Conservation (phyloP, 2,888 invertebrate species). For the Tribolium freemani region DNA sequence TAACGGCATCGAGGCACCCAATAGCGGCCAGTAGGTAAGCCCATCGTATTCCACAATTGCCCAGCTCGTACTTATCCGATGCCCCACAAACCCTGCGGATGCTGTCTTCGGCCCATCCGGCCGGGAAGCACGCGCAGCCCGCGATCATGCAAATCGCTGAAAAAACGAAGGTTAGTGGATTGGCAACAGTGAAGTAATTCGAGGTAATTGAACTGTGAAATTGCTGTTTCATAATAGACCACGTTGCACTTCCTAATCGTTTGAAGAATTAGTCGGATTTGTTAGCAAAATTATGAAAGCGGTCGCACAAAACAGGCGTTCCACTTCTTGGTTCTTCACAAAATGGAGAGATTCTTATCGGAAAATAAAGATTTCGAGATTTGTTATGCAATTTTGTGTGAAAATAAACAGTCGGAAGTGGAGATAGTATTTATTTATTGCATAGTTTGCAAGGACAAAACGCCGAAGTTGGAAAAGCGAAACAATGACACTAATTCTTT, state of each 20-base stretch:
- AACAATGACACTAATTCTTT: background rate
- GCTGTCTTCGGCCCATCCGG: slow-evolving; percentile 89
- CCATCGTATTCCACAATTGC: slow-evolving; percentile 92
- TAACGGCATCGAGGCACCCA: slow-evolving; percentile 87
- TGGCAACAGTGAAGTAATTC: slow-evolving; percentile 7
- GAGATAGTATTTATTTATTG: background rate
- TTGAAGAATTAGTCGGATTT: slow-evolving; percentile 12
- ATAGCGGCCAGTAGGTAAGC: slow-evolving; percentile 94
- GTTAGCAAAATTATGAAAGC: slow-evolving; percentile 18
- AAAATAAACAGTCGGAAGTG: background rate
- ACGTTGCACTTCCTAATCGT: slow-evolving; percentile 16
- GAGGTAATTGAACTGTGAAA: slow-evolving; percentile 29
- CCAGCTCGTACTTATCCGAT: slow-evolving; percentile 82
- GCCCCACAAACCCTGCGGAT: slow-evolving; percentile 88
- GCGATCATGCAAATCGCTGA: slow-evolving; percentile 89
- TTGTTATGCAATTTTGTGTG: slow-evolving; percentile 5
- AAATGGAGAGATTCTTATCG: slow-evolving; percentile 6
- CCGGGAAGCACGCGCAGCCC: slow-evolving; percentile 90
- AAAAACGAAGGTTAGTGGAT: slow-evolving; percentile 58
- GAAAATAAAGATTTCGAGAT: background rate
- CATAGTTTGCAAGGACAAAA: too few relatives aligned
- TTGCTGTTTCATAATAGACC: slow-evolving; percentile 20
- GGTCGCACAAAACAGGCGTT: slow-evolving; percentile 5
- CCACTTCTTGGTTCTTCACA: slow-evolving; percentile 1
- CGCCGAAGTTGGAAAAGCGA: too few relatives aligned